A percentile compares a stretch with the other conserved stretches of the same genome.
These are phyloP conservation scores for Apteryx owenii DNA, from an alignment of 2,113 vertebrate genomes.

Conservation along the genomic window DNA sequence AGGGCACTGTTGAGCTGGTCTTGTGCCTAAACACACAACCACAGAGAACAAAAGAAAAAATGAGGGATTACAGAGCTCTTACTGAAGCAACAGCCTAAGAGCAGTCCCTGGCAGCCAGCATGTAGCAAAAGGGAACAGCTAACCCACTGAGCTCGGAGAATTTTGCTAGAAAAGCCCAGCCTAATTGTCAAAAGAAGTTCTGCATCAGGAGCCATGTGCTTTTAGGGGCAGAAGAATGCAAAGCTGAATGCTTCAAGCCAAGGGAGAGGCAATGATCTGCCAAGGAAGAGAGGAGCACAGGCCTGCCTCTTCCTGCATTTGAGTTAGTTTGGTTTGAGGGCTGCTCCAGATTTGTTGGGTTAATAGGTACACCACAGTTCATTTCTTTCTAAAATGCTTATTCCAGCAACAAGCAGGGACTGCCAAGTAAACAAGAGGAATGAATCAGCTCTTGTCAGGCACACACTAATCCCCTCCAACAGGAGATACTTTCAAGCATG, in stretches of 20 bases:
- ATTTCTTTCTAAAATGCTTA: neutral
- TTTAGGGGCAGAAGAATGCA: neutral
- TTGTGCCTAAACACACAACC: slow-evolving; percentile 84
- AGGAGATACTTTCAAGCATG: neutral
- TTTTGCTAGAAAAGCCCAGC: neutral
- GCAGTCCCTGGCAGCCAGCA: neutral
- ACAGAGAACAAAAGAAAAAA: neutral
- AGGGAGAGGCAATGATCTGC: neutral
- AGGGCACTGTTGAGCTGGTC: slow-evolving; percentile 91
- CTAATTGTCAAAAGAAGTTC: neutral
- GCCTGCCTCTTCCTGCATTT: neutral
- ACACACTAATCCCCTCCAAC: neutral
- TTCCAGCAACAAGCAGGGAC: neutral
- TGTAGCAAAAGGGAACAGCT: neutral
- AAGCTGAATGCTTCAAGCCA: accelerated
- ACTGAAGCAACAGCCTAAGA: neutral
- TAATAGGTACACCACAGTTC: neutral
- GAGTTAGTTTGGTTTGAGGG: neutral
- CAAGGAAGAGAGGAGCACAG: neutral
- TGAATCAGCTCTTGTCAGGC: neutral
- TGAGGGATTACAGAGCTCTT: neutral
- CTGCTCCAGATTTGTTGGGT: neutral
- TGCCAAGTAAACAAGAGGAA: neutral
- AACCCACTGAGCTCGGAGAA: neutral
- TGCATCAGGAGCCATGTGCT: neutral